Percentiles rank a stretch among this genome's conserved stretches.
phyloP scores from a whole-genome alignment of 2,113 vertebrate genomes.

The Sus scrofa region DNA sequence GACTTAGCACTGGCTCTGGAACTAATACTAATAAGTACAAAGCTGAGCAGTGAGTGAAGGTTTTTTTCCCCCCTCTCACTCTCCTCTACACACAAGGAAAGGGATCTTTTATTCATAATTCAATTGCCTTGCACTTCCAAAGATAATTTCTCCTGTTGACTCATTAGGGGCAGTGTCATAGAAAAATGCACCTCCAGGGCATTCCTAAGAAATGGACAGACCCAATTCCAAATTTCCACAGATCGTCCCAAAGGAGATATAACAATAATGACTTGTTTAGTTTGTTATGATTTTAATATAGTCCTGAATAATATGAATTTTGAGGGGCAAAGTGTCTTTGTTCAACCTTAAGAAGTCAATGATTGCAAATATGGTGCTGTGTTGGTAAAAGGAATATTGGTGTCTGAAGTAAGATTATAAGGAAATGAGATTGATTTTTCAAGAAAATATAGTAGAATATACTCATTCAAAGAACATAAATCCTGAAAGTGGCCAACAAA shows the following conservation, averaged over 20 bases:
- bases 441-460: background rate
- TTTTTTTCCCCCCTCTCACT: conserved; percentile 45
- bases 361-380: background rate
- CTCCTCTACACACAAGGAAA: conserved; percentile 39
- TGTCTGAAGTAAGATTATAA: background rate
- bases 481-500: background rate
- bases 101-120: conserved; percentile 57
- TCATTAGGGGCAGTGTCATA: background rate
- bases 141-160: conserved; percentile 2
- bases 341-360: background rate
- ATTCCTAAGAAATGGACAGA: background rate
- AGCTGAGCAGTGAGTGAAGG: conserved; percentile 55
- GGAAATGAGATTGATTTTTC: background rate
- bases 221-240: background rate
- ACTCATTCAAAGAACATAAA: background rate
- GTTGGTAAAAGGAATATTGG: background rate
- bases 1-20: conserved; percentile 87
- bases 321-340: background rate
- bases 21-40: conserved; percentile 88
- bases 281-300: conserved; percentile 33
- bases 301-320: background rate
- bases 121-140: background rate
- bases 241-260: background rate
- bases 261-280: background rate
- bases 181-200: background rate